phyloP scores from a whole-genome alignment of 2,888 invertebrate species.

The Drosophila robusta region DNA sequence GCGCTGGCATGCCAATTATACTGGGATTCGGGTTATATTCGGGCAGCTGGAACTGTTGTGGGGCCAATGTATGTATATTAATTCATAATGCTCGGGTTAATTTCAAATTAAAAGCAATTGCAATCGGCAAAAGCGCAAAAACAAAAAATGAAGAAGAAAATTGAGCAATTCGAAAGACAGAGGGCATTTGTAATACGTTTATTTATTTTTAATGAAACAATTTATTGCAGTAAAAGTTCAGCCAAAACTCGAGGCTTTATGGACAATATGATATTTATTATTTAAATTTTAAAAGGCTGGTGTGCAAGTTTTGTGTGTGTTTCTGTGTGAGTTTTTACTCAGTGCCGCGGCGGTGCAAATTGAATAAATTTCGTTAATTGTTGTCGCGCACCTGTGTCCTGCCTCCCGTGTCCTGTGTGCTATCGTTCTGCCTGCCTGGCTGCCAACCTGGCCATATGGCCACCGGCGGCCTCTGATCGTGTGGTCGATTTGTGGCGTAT shows the following conservation, averaged over 20 bases:
- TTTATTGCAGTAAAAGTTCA: conserved; percentile 41
- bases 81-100: conserved; percentile 30
- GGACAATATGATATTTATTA: conserved; percentile 63
- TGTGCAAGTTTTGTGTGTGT: conserved; percentile 25
- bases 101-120: conserved; percentile 19
- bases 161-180: conserved; percentile 16
- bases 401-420: conserved; percentile 11
- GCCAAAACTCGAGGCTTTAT: conserved; percentile 31
- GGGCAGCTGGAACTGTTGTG: background rate
- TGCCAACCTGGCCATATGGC: conserved; percentile 44
- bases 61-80: conserved; percentile 6
- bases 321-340: conserved; percentile 37
- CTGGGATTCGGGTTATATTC: conserved; percentile 2
- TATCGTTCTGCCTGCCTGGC: conserved; percentile 12
- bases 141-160: conserved; percentile 3
- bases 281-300: conserved; percentile 55
- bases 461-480: conserved; percentile 70
- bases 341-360: conserved; percentile 62
- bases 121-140: background rate
- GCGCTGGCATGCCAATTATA: conserved; percentile 15
- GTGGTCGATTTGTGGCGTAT: conserved; percentile 80
- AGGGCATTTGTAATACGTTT: conserved; percentile 20
- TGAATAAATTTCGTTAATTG: conserved; percentile 81
- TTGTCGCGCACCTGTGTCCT: conserved; percentile 69
- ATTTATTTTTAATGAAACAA: conserved; percentile 52